Evolutionary conservation across 2,113 vertebrate species (phyloP).

Genomic region (Asarcornis scutulata): DNA sequence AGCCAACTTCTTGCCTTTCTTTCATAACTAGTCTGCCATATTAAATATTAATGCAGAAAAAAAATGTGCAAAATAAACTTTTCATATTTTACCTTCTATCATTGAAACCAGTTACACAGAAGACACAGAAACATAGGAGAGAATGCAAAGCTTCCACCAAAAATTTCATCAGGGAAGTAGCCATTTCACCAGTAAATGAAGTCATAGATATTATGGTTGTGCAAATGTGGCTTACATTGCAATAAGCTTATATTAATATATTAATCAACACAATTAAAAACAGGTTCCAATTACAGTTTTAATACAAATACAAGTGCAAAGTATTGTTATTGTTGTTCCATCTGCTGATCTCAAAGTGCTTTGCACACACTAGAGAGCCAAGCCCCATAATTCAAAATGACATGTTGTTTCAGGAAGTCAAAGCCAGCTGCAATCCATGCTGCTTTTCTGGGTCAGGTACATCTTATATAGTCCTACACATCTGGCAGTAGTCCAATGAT

Average conservation of each 20-base stretch:
- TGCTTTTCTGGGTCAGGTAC: neutral
- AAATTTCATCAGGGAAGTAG: neutral
- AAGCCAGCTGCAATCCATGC: neutral
- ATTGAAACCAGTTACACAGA: neutral
- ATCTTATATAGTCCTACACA: neutral
- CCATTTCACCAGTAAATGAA: neutral
- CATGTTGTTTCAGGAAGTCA: neutral
- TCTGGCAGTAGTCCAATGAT: neutral
- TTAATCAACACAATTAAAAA: neutral
- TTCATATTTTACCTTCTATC: neutral
- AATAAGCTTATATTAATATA: neutral
- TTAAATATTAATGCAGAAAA: neutral
- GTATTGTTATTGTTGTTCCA: neutral
- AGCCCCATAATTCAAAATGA: neutral
- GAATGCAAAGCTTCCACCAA: neutral
- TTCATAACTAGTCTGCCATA: neutral
- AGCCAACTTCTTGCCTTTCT: neutral
- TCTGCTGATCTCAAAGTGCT: neutral
- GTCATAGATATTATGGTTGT: neutral
- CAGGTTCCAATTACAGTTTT: neutral
- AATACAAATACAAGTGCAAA: neutral
- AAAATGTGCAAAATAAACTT: neutral
- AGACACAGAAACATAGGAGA: neutral
- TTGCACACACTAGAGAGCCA: neutral
- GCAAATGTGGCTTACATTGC: neutral